phyloP scores from a whole-genome alignment of 2,113 vertebrate species.

The Microtus oregoni region DNA sequence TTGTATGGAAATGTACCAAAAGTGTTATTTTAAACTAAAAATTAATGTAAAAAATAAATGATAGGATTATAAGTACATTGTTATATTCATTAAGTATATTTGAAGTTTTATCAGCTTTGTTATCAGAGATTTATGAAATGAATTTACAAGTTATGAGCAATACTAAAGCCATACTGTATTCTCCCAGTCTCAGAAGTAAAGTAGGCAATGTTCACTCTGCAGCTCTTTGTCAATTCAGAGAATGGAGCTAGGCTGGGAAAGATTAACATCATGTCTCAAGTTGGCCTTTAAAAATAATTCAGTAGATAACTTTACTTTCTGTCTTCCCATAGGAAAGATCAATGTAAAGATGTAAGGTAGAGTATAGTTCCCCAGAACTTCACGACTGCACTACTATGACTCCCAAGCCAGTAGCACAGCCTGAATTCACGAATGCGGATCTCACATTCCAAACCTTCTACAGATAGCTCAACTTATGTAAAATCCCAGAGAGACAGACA shows the following conservation, averaged over 20 bases:
- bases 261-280: not conserved
- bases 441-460: not conserved
- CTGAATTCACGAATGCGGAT: not conserved
- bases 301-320: conserved; percentile 28
- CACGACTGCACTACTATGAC: not conserved
- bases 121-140: conserved; percentile 40
- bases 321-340: not conserved
- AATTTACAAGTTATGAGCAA: conserved; percentile 62
- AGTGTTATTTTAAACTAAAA: no score
- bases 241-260: not conserved
- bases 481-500: not conserved
- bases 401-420: not conserved
- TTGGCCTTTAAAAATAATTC: not conserved
- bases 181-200: not conserved
- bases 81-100: conserved; percentile 68
- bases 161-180: not conserved
- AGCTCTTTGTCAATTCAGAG: not conserved
- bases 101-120: conserved; percentile 67
- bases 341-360: not conserved
- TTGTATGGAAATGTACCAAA: no score
- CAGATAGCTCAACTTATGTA: not conserved
- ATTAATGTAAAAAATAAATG: not conserved
- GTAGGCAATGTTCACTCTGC: not conserved
- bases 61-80: conserved; percentile 31
- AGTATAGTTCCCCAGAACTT: not conserved